Evolutionary conservation across 1,140 invertebrate genomes (phyloP).

Genomic region (Anoplolepis gracilipes): DNA sequence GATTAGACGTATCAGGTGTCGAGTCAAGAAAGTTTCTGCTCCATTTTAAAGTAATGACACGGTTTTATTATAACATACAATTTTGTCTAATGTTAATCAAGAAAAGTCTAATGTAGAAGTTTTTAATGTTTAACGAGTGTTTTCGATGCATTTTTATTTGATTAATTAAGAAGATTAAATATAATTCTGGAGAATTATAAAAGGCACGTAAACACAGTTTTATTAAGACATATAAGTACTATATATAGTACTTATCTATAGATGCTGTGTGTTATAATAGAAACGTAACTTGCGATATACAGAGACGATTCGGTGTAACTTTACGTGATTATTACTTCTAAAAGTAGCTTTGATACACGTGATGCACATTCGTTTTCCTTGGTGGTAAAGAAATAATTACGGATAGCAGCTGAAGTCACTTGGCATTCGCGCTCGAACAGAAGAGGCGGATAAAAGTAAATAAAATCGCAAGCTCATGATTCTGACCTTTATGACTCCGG

Average conservation of each 20-base stretch:
- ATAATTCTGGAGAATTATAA: not conserved
- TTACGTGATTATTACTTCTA: not conserved
- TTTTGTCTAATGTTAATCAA: too few relatives aligned
- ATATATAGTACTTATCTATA: too few relatives aligned
- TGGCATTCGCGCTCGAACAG: not conserved
- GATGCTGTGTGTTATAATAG: too few relatives aligned
- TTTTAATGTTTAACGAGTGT: not conserved
- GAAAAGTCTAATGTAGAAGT: not conserved
- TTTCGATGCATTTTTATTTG: not conserved
- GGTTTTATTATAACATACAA: not conserved
- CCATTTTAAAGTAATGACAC: not conserved
- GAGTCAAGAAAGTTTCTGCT: not conserved
- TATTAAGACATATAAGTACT: not conserved
- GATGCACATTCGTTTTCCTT: not conserved
- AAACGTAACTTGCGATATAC: not conserved
- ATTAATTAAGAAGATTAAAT: not conserved
- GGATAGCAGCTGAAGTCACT: conserved; percentile 20
- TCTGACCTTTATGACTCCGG: conserved; percentile 42
- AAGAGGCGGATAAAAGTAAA: conserved; percentile 10
- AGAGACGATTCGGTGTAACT: not conserved
- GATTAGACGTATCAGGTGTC: conserved; percentile 18
- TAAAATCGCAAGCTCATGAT: conserved; percentile 51
- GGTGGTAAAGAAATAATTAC: not conserved
- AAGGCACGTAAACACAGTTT: not conserved
- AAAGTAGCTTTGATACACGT: not conserved